Percentiles rank a stretch among this genome's conserved stretches.
Evolutionary conservation across 1,140 invertebrate species (phyloP).

Genomic region (Xylocopa sonorina): DNA sequence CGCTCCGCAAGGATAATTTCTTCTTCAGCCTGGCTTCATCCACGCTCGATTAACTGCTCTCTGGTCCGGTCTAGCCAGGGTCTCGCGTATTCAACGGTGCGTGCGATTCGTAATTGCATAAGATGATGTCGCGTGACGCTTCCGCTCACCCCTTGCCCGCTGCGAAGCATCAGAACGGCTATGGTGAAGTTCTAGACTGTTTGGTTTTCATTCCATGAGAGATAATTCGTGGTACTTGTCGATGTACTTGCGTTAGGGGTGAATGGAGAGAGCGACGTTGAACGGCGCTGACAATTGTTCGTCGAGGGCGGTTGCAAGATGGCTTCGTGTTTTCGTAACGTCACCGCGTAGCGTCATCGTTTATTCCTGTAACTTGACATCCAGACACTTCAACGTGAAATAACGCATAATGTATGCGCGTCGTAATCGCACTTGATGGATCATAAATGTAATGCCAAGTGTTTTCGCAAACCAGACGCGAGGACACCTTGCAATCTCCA

Average conservation of each 20-base stretch:
- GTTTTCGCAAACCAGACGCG: not conserved
- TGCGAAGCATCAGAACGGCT: not conserved
- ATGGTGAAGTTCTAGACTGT: not conserved
- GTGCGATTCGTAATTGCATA: slow-evolving; percentile 42
- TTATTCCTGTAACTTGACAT: not conserved
- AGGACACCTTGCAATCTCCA: not conserved
- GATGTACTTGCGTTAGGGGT: not conserved
- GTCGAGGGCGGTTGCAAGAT: not conserved
- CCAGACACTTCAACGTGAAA: too few species aligned
- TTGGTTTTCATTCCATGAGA: not conserved
- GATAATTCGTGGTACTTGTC: not conserved
- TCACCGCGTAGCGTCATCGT: not conserved
- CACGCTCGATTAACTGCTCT: slow-evolving; percentile 65
- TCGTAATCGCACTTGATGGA: not conserved
- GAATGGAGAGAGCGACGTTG: not conserved
- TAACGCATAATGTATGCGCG: too few species aligned
- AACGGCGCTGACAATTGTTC: not conserved
- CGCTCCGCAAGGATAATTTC: slow-evolving; percentile 50
- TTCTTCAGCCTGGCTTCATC: slow-evolving; percentile 47
- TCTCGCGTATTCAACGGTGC: slow-evolving; percentile 52
- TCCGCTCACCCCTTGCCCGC: not conserved
- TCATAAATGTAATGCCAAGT: not conserved
- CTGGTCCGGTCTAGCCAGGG: slow-evolving; percentile 39
- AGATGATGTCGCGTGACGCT: not conserved
- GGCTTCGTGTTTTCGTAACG: not conserved